Evolutionary conservation across 2,888 invertebrate genomes (phyloP).

Genomic region (Drosophila conformis): DNA sequence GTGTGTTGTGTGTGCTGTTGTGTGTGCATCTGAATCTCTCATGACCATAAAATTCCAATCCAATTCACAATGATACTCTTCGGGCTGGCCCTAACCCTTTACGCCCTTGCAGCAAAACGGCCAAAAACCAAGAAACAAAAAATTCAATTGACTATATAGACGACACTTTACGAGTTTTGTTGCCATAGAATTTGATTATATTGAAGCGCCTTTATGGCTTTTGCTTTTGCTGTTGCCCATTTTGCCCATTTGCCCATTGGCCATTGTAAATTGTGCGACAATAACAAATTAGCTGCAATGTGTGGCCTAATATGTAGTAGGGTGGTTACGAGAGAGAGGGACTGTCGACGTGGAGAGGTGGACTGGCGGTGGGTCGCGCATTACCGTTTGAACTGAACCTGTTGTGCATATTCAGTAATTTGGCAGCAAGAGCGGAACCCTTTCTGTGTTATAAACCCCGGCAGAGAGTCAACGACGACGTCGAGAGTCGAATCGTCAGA

Average conservation of each 20-base stretch:
- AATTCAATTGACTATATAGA: conserved; percentile 64
- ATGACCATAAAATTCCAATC: conserved; percentile 38
- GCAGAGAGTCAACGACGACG: conserved; percentile 16
- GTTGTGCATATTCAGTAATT: conserved; percentile 70
- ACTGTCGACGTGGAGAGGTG: background rate
- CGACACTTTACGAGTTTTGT: conserved; percentile 65
- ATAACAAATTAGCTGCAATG: conserved; percentile 75
- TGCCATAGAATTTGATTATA: conserved; percentile 59
- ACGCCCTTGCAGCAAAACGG: background rate
- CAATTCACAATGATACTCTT: conserved; percentile 31
- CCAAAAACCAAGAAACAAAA: conserved; percentile 5
- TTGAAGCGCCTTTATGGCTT: conserved; percentile 54
- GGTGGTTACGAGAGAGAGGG: background rate
- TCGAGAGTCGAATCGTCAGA: conserved; percentile 54
- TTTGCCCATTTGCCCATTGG: conserved; percentile 30
- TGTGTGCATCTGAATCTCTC: conserved; percentile 15
- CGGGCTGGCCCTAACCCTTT: conserved; percentile 8
- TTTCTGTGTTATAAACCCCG: conserved; percentile 44
- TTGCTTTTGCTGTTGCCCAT: conserved; percentile 11
- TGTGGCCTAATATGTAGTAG: conserved; percentile 39
- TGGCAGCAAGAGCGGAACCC: conserved; percentile 67
- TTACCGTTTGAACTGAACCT: conserved; percentile 70
- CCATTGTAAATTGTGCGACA: conserved; percentile 75
- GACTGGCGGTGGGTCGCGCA: conserved; percentile 17
- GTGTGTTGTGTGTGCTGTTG: conserved; percentile 15